These are phyloP conservation scores for Riparia riparia DNA, from an alignment of 2,113 vertebrate genomes.

Conservation along the genomic window DNA sequence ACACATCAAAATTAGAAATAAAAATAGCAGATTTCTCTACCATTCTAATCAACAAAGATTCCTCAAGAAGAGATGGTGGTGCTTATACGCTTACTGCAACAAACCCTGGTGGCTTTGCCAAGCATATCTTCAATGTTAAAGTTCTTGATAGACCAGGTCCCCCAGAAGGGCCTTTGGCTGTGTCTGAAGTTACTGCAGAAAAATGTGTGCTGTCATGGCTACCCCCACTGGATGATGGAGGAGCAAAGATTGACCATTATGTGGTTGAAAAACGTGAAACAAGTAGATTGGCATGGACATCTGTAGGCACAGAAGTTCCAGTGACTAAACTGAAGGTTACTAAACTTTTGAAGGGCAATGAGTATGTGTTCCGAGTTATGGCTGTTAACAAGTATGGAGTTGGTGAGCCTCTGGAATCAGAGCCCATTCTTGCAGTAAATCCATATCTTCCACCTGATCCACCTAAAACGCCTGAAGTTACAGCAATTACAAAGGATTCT, in stretches of 20 bases:
- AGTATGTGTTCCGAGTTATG: constrained; percentile 98
- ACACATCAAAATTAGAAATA: constrained; percentile 89
- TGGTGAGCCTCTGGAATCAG: constrained; percentile 92
- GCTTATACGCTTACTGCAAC: constrained; percentile 92
- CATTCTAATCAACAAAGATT: constrained; percentile 90
- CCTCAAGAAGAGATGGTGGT: constrained; percentile 90
- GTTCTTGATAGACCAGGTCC: constrained; percentile 96
- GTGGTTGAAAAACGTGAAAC: constrained; percentile 97
- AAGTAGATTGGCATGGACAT: constrained; percentile 95
- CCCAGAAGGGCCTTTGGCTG: constrained; percentile 88
- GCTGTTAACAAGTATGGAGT: constrained; percentile 97
- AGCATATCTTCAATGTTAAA: constrained; percentile 95
- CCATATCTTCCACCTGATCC: constrained; percentile 90
- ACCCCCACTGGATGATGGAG: constrained; percentile 92
- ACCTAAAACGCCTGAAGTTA: constrained; percentile 92
- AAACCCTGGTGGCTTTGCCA: constrained; percentile 95
- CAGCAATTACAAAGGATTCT: constrained; percentile 92
- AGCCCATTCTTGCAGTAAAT: constrained; percentile 89
- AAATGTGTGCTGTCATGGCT: constrained; percentile 92
- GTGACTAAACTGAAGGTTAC: constrained; percentile 89
- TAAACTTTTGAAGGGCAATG: constrained; percentile 95
- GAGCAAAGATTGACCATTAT: constrained; percentile 92
- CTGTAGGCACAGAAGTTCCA: constrained; percentile 86
- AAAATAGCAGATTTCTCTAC: constrained; percentile 91
- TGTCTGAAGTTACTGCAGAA: constrained; percentile 90